Evolutionary conservation across 2,888 invertebrate species (phyloP).

Genomic region (Belgica antarctica): DNA sequence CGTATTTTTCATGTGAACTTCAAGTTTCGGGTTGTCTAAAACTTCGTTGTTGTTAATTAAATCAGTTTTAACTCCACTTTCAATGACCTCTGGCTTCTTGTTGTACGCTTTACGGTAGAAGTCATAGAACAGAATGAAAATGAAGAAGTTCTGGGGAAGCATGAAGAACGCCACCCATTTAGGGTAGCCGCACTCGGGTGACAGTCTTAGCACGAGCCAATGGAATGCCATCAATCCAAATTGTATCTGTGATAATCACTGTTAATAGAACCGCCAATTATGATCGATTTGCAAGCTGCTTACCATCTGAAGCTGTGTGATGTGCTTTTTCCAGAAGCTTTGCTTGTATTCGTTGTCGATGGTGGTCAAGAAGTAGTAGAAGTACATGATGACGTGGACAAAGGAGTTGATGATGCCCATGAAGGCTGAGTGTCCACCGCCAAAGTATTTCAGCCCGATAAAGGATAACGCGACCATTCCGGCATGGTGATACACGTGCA

Average conservation of each 20-base stretch:
- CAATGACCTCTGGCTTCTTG: slow-evolving; percentile 11
- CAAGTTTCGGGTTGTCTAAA: no score
- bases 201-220: slow-evolving; percentile 56
- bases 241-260: slow-evolving; percentile 61
- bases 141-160: slow-evolving; percentile 65
- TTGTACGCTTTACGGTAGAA: slow-evolving; percentile 66
- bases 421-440: slow-evolving; percentile 68
- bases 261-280: neutral
- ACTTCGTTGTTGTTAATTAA: no score
- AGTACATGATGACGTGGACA: slow-evolving; percentile 80
- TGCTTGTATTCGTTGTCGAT: slow-evolving; percentile 67
- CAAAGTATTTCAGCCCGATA: slow-evolving; percentile 54
- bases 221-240: slow-evolving; percentile 63
- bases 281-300: slow-evolving; percentile 48
- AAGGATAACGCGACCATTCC: slow-evolving; percentile 73
- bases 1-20: no score
- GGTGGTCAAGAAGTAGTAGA: slow-evolving; percentile 75
- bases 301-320: slow-evolving; percentile 80
- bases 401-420: slow-evolving; percentile 69
- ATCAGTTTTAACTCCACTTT: no score
- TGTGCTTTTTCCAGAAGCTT: slow-evolving; percentile 76
- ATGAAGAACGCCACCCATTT: slow-evolving; percentile 59
- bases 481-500: slow-evolving; percentile 83
- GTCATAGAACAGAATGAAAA: slow-evolving; percentile 65
- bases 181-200: slow-evolving; percentile 61